Percentiles rank a stretch among this genome's conserved stretches.
phyloP scores from a whole-genome alignment of 2,888 invertebrate genomes.

The Ormyrus pomaceus region DNA sequence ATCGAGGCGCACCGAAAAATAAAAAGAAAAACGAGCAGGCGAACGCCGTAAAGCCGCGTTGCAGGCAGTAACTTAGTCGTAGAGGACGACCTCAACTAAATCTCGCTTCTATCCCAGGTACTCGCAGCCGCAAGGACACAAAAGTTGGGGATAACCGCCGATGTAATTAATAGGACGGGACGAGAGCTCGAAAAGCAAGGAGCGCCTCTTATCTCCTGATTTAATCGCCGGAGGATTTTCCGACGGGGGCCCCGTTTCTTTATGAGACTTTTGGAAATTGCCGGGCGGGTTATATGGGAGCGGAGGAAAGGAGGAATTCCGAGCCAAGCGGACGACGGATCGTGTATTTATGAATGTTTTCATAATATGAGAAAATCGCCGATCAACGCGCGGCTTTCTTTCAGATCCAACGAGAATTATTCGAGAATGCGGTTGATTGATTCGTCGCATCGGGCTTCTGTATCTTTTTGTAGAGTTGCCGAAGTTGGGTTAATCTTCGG shows the following conservation, averaged over 20 bases:
- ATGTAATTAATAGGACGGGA: slow-evolving; percentile 34
- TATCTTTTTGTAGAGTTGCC: too few relatives aligned
- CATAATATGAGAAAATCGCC: too few relatives aligned
- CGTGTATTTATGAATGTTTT: too few relatives aligned
- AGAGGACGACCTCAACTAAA: slow-evolving; percentile 17
- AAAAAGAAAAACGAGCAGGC: slow-evolving; percentile 6
- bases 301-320: too few relatives aligned
- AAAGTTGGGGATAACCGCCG: neutral
- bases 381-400: too few relatives aligned
- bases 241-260: neutral
- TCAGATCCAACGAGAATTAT: neutral
- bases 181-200: neutral
- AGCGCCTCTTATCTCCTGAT: slow-evolving; percentile 21
- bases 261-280: too few relatives aligned
- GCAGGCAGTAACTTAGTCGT: slow-evolving; percentile 33
- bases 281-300: too few relatives aligned
- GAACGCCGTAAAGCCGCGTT: slow-evolving; percentile 37
- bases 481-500: neutral
- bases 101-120: neutral
- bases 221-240: slow-evolving; percentile 2
- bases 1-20: neutral
- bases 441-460: too few relatives aligned
- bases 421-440: neutral
- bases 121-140: neutral
- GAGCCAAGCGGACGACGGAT: too few relatives aligned